Conservation (phyloP, 2,797 vertebrate species). For the Phataginus tetradactyla region DNA sequence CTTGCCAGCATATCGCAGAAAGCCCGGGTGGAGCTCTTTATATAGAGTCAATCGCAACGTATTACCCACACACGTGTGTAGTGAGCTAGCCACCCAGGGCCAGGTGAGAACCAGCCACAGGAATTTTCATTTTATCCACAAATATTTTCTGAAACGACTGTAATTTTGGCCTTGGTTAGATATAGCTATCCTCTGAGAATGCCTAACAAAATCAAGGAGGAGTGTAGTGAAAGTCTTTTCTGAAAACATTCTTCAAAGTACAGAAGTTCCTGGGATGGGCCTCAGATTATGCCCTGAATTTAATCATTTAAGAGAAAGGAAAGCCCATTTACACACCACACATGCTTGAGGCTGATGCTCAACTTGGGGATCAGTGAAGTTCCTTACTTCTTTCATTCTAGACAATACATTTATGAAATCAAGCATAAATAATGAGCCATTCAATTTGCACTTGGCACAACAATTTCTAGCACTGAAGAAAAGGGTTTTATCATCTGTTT, state of each 20-base stretch:
- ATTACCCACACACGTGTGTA: too few species aligned
- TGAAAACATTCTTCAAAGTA: conserved; percentile 12
- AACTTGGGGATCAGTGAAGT: conserved; percentile 79
- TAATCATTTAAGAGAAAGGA: conserved; percentile 21
- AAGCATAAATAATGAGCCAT: neutral
- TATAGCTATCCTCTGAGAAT: neutral
- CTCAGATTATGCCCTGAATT: neutral
- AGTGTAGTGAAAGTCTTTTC: neutral
- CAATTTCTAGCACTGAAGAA: neutral
- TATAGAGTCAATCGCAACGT: too few species aligned
- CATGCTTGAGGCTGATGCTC: conserved; percentile 73
- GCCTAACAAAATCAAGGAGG: neutral
- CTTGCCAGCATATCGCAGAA: too few species aligned
- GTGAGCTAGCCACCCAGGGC: too few species aligned
- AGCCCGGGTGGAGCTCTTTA: too few species aligned
- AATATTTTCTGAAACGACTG: conserved; percentile 12
- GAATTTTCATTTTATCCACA: too few species aligned
- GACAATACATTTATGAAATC: neutral
- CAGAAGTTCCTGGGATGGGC: neutral
- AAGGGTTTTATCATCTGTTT: neutral
- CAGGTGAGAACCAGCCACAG: too few species aligned
- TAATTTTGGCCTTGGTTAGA: conserved; percentile 20
- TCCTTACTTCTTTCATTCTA: conserved; percentile 68
- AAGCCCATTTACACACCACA: conserved; percentile 72
- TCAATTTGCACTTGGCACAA: neutral